Percentiles rank a stretch among this genome's conserved stretches.
phyloP scores from a whole-genome alignment of 2,797 vertebrate species.

The Rhinophrynus dorsalis region DNA sequence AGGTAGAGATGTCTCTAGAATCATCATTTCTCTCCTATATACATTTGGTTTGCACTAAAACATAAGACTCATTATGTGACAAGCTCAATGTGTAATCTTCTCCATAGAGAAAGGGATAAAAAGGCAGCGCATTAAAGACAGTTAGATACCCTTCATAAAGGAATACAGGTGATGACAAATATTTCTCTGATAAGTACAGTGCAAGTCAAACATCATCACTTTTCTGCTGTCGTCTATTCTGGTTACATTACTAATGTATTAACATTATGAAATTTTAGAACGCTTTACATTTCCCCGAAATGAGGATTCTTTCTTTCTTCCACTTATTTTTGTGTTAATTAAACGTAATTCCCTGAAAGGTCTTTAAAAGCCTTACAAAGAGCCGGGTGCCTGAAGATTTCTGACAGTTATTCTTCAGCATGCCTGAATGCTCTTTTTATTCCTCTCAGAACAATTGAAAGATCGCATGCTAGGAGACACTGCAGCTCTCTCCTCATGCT shows the following conservation, averaged over 20 bases:
- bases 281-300: conserved; percentile 65
- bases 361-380: conserved; percentile 64
- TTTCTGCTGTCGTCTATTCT: conserved; percentile 45
- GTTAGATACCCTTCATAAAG: conserved; percentile 47
- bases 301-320: conserved; percentile 66
- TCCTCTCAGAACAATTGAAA: conserved; percentile 71
- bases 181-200: conserved; percentile 50
- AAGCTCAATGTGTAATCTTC: conserved; percentile 38
- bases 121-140: conserved; percentile 45
- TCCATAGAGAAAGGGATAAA: conserved; percentile 35
- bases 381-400: conserved; percentile 67
- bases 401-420: conserved; percentile 71
- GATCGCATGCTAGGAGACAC: conserved; percentile 68
- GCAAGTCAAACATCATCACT: conserved; percentile 48
- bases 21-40: too few relatives aligned
- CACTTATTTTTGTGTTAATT: conserved; percentile 62
- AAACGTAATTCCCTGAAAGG: conserved; percentile 65
- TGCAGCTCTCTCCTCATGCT: conserved; percentile 63
- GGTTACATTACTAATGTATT: conserved; percentile 51
- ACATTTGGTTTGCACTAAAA: too few relatives aligned
- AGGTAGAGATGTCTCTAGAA: too few relatives aligned
- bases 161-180: conserved; percentile 44
- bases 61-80: conserved; percentile 40
- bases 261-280: conserved; percentile 62
- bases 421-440: conserved; percentile 72